Evolutionary conservation across 2,888 invertebrate species (phyloP), one percentile per base, ranked within the genome.

Genomic region (Dilophus febrilis): DNA sequence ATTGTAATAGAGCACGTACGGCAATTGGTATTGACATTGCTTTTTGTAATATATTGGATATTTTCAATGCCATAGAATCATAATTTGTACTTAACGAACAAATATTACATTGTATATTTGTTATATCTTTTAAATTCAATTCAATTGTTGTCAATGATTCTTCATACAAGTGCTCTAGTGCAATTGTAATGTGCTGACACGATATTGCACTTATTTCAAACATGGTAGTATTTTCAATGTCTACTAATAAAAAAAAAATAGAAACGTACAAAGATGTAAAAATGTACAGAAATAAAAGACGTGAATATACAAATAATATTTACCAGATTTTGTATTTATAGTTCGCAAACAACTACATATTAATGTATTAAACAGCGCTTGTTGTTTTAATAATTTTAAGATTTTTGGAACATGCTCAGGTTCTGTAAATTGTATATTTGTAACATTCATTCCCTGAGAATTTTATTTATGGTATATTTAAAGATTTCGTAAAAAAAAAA

Each of bases 101-200:
- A 2, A 92, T 72, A 27, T 75, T 69, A 51, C 90, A 91, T 38
- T 77, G 74, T 0, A 88, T 72, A 45, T 78, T 76, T 1, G 81
- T 77, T 14, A 84, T 74, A 52, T 91, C 88, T 6, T 73, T 67
- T 39, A 95, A 66, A 58, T 90, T 82, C 45, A 95, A 70, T 57
- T 94, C 92, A 12, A 86, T 83, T 0, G 92, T 91, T 1, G 90
- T 86, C 76, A 94, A 80, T 44, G 85, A 82, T 59, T 91, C 91
- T 54, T 90, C 88, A 16, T 80, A 66, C 0, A 94, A 92, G 65
- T 94, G 91, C 57, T 92, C 91, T 54, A 95, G 72, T 8, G 87
- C 82, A 16, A 95, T 77, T 10, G 85, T 83, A 46, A 95, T 75
- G 59, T 87, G 86, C 45, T 84, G 83, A 69, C 87, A 82, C 1